Conservation (phyloP, 2,113 vertebrate genomes). For the Pteronura brasiliensis region DNA sequence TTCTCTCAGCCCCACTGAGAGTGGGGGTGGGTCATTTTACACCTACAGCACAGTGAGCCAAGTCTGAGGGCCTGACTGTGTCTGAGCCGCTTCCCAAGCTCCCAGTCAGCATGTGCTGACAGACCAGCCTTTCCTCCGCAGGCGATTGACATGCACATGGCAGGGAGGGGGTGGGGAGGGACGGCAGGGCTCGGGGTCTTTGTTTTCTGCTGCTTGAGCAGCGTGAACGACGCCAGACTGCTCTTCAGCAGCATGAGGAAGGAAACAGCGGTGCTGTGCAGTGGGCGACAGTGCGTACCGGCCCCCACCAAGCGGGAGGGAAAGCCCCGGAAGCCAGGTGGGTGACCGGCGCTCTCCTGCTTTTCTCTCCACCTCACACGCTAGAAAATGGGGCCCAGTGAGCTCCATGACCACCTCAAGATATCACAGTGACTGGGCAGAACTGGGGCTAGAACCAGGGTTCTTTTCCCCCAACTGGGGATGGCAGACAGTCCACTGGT, state of each 20-base stretch:
- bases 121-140: neutral
- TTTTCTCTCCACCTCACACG: neutral
- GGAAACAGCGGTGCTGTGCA: rapidly evolving
- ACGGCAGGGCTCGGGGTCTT: neutral
- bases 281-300: neutral
- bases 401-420: neutral
- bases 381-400: neutral
- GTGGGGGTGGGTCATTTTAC: rapidly evolving
- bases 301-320: rapidly evolving
- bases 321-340: rapidly evolving
- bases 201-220: rapidly evolving
- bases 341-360: neutral
- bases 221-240: rapidly evolving
- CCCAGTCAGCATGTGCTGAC: neutral
- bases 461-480: neutral
- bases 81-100: neutral
- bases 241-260: rapidly evolving
- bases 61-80: neutral
- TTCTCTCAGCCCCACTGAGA: neutral
- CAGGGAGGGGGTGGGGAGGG: rapidly evolving
- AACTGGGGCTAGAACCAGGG: neutral
- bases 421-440: neutral
- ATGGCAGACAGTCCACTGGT: neutral
- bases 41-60: rapidly evolving
- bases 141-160: neutral